A percentile compares a stretch with the other conserved stretches of the same genome.
These are phyloP conservation scores for Himantopus leucocephalus DNA, from an alignment of 2,113 vertebrate species.

Conservation along the genomic window DNA sequence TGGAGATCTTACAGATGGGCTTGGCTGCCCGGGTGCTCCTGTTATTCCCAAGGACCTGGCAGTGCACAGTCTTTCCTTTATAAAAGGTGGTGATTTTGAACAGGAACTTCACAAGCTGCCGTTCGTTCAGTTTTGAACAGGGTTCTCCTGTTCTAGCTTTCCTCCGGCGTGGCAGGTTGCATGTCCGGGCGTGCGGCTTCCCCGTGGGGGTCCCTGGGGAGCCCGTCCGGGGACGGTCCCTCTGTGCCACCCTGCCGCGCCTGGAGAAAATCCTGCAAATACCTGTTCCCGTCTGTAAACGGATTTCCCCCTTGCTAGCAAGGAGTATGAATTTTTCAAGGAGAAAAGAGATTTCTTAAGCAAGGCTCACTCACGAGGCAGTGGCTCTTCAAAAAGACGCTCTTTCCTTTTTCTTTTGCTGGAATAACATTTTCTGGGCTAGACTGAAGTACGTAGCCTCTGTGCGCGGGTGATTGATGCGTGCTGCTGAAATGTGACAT, in stretches of 20 bases:
- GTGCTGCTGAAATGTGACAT: background rate
- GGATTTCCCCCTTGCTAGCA: background rate
- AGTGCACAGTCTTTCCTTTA: background rate
- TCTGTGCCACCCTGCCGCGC: accelerated
- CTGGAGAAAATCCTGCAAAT: too few species aligned
- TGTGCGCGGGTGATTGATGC: background rate
- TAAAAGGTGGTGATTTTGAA: background rate
- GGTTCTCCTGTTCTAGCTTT: background rate
- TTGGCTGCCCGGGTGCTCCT: background rate
- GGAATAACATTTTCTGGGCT: background rate
- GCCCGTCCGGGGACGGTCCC: background rate
- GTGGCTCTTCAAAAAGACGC: background rate
- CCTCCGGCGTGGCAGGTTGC: too few species aligned
- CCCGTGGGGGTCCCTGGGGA: background rate
- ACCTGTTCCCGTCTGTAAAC: background rate
- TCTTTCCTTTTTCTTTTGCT: background rate
- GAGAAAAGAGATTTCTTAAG: background rate
- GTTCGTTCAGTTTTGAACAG: background rate
- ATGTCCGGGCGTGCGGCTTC: too few species aligned
- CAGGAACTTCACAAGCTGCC: background rate
- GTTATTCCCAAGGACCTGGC: too few species aligned
- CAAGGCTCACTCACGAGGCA: background rate
- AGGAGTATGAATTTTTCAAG: background rate
- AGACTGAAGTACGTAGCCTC: background rate
- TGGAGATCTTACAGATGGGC: background rate